Conservation (phyloP, 2,888 invertebrate genomes). For the Caenorhabditis sulstoni region DNA sequence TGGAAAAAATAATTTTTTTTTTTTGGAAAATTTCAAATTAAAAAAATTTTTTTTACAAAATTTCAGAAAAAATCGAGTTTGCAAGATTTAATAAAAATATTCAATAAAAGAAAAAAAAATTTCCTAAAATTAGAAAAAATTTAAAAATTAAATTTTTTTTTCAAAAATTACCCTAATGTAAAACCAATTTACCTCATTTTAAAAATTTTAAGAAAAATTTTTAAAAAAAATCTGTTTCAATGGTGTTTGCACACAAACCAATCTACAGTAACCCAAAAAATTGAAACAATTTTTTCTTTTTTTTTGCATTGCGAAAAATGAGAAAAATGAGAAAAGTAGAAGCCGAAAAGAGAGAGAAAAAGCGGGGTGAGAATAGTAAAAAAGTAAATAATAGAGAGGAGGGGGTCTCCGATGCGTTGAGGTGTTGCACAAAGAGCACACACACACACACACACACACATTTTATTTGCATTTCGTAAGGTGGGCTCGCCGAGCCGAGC, state of each 20-base stretch:
- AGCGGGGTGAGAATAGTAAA: conserved; percentile 36
- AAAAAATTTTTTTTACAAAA: neutral
- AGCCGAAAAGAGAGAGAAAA: neutral
- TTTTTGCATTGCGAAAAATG: neutral
- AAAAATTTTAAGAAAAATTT: no score
- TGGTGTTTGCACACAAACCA: no score
- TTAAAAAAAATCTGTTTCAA: neutral
- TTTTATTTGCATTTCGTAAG: conserved; percentile 43
- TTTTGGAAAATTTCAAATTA: neutral
- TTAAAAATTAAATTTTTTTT: conserved; percentile 1
- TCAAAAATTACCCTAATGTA: neutral
- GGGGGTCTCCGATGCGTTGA: no score
- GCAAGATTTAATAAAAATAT: neutral
- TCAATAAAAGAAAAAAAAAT: neutral
- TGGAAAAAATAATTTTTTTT: no score
- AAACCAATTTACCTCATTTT: no score
- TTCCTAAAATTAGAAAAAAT: neutral
- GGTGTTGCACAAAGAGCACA: neutral
- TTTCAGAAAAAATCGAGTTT: neutral
- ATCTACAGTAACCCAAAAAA: no score
- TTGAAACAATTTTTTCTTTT: no score
- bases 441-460: no score
- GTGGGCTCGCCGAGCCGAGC: conserved; percentile 19
- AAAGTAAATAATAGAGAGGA: conserved; percentile 29
- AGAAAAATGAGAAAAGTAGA: neutral